Base-by-base conservation (phyloP, 2,797 vertebrate genomes). In the Eremophila alpestris region DNA sequence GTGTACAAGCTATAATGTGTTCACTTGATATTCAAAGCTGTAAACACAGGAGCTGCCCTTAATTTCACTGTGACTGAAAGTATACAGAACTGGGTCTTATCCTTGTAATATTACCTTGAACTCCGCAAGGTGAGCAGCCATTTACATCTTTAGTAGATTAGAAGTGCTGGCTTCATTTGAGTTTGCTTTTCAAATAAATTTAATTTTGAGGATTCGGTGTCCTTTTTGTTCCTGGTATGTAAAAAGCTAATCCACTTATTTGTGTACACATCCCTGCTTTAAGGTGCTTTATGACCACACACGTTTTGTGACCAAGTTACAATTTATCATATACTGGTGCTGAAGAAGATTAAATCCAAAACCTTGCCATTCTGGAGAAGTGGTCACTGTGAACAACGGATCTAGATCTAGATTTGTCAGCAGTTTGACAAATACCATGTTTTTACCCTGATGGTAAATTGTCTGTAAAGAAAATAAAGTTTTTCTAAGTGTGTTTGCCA, bases 191-290 rank as follows among this genome's bases (percentile, higher is more conserved):
- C 60, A 76, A 83, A 77, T 38, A 90, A 76, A 96, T 95, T 86
- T 86, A 54, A 96, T 93, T 91, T 73, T 65, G n/a, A 93, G 38
- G 46, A 76, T 79, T 90, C 51, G 13, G 10, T 58, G 83, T 76
- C 52, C 74, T 45, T 90, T 89, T 86, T 76, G 84, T 70, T 94
- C 77, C 34, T 54, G 67, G 15, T 79, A 60, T 10, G n/a, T 45
- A 82, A 90, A 88, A 94, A 74, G 22, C 18, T 94, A 97, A 97
- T 96, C 85, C 89, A 91, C 18, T 95, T 96, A 91, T 36, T 94
- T 73, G 88, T 0, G 10, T 71, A 49, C 24, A 49, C 0, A 2
- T 63, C 55, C 45, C 45, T 67, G 52, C 65, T 90, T 81, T 92
- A 83, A 86, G 65, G 59, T 76, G 49, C 22, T 91, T 96, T 90